phyloP scores from a whole-genome alignment of 2,888 invertebrate species.

The Maniola hyperantus region DNA sequence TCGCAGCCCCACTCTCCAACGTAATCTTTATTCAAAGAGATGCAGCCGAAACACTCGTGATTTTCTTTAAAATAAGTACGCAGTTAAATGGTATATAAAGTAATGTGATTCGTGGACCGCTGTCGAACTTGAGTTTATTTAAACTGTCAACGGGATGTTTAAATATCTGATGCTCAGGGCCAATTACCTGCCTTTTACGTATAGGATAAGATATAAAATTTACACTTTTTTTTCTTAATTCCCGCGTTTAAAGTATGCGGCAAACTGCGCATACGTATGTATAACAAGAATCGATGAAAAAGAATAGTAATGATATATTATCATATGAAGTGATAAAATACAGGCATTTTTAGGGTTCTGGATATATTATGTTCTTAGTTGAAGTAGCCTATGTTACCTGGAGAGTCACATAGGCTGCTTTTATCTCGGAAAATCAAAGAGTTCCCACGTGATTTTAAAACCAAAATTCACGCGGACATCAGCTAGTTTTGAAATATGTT shows the following conservation, averaged over 20 bases:
- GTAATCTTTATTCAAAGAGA: conserved; percentile 37
- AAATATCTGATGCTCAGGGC: conserved; percentile 54
- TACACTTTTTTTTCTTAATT: conserved; percentile 40
- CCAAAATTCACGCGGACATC: no score
- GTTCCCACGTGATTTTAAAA: no score
- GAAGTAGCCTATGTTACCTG: no score
- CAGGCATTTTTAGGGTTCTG: no score
- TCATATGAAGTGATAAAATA: no score
- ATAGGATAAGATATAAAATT: conserved; percentile 54
- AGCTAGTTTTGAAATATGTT: no score
- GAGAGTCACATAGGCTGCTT: no score
- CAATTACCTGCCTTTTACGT: conserved; percentile 63
- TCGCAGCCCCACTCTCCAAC: conserved; percentile 20
- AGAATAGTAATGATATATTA: not conserved
- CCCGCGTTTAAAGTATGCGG: conserved; percentile 12
- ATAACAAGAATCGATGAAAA: not conserved
- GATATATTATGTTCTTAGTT: no score
- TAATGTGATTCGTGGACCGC: conserved; percentile 54
- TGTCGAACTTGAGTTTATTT: conserved; percentile 58
- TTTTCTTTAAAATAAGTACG: conserved; percentile 47
- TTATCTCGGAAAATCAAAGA: no score
- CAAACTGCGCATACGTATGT: not conserved
- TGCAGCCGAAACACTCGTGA: conserved; percentile 19
- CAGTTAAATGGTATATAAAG: conserved; percentile 55
- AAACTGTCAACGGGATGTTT: conserved; percentile 53